These are phyloP conservation scores for Mellivora capensis DNA, from an alignment of 2,113 vertebrate genomes.

Conservation along the genomic window DNA sequence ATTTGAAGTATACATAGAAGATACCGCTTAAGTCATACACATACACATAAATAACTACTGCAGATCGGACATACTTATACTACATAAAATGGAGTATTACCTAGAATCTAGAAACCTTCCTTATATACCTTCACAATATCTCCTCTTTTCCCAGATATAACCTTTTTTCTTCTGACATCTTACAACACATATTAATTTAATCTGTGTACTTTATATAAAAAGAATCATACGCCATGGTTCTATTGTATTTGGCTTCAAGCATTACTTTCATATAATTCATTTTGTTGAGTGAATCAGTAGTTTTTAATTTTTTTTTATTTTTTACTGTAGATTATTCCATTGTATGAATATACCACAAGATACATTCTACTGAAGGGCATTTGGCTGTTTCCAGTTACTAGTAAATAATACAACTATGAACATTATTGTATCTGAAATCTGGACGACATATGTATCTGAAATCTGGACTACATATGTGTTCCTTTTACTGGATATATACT, in stretches of 20 bases:
- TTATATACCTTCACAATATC: accelerated
- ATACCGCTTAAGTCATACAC: background rate
- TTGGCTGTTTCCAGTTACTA: background rate
- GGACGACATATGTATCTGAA: background rate
- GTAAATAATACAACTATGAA: background rate
- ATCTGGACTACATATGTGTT: background rate
- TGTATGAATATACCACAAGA: background rate
- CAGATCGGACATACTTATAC: background rate
- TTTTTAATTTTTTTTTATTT: background rate
- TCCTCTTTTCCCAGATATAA: background rate
- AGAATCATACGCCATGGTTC: background rate
- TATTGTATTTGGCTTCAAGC: background rate
- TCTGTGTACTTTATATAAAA: background rate
- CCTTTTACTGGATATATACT: background rate
- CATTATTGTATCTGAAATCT: background rate
- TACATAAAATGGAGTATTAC: background rate
- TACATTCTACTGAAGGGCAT: background rate
- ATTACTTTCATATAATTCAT: background rate
- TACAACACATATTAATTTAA: background rate
- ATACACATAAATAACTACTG: background rate
- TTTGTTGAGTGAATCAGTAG: background rate
- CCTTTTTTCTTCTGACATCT: background rate
- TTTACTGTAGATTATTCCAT: background rate
- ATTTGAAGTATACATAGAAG: background rate
- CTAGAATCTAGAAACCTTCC: background rate